Evolutionary conservation across 2,113 vertebrate species (phyloP).

Genomic region (Nannobrachium achirus): DNA sequence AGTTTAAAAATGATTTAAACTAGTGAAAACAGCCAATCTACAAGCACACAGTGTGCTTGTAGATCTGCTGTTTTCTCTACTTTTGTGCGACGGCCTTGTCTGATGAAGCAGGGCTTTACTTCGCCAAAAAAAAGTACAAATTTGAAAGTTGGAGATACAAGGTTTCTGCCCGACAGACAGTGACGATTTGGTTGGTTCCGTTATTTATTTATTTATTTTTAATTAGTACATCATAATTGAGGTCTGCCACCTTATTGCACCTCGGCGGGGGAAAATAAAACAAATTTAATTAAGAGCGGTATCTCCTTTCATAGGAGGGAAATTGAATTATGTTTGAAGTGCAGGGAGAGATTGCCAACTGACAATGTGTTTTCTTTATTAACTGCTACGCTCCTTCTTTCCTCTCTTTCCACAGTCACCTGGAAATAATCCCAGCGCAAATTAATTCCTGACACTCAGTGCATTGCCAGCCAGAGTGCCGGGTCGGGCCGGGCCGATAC

Average conservation of each 20-base stretch:
- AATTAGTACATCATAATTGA: conserved; percentile 82
- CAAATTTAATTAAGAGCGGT: conserved; percentile 82
- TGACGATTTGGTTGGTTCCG: too few relatives aligned
- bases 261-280: conserved; percentile 77
- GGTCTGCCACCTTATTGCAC: conserved; percentile 81
- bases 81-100: too few relatives aligned
- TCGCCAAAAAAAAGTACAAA: too few relatives aligned
- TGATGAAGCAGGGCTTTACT: too few relatives aligned
- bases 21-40: too few relatives aligned
- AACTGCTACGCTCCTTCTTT: conserved; percentile 60
- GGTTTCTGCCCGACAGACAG: too few relatives aligned
- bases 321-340: conserved; percentile 82
- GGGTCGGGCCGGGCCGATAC: too few relatives aligned
- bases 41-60: too few relatives aligned
- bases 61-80: too few relatives aligned
- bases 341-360: conserved; percentile 74
- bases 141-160: too few relatives aligned
- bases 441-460: conserved; percentile 38
- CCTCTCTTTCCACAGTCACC: conserved; percentile 44
- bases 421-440: conserved; percentile 58
- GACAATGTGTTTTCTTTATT: conserved; percentile 77
- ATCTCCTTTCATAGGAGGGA: conserved; percentile 75
- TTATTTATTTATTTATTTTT: conserved; percentile 77
- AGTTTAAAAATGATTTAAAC: too few relatives aligned
- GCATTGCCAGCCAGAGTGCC: conserved; percentile 9